These are phyloP conservation scores for Netelia virgata DNA, from an alignment of 2,888 invertebrate species.

Conservation along the genomic window DNA sequence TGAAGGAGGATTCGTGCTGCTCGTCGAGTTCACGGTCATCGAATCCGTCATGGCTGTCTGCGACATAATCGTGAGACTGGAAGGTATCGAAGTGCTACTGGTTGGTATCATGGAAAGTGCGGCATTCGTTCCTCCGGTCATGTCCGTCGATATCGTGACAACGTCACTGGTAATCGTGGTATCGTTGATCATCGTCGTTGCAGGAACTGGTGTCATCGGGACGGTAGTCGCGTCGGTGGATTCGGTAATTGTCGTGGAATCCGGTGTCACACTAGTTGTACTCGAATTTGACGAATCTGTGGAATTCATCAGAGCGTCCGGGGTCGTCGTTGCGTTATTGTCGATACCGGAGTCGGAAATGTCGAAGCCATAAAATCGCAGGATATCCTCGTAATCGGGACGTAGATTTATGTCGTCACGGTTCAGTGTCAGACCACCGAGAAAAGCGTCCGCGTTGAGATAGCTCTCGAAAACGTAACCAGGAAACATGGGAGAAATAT, in stretches of 20 bases:
- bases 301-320: conserved; percentile 40
- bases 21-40: conserved; percentile 42
- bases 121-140: conserved; percentile 40
- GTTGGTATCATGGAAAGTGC: conserved; percentile 49
- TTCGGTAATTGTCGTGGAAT: conserved; percentile 46
- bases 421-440: conserved; percentile 92
- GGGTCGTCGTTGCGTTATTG: conserved; percentile 39
- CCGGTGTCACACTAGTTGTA: conserved; percentile 69
- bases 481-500: conserved; percentile 12
- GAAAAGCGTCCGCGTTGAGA: conserved; percentile 93
- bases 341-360: conserved; percentile 82
- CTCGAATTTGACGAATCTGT: conserved; percentile 76
- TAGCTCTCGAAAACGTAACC: conserved; percentile 88
- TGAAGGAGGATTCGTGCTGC: conserved; percentile 63
- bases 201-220: conserved; percentile 24
- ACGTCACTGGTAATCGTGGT: conserved; percentile 28
- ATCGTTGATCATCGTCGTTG: background rate
- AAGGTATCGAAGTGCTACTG: conserved; percentile 3
- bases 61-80: conserved; percentile 1
- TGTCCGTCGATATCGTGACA: conserved; percentile 47
- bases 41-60: background rate
- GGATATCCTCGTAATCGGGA: conserved; percentile 90
- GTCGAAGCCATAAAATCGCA: conserved; percentile 94
- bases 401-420: conserved; percentile 92
- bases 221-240: background rate